phyloP scores from a whole-genome alignment of 2,888 invertebrate species.

The Synergus laeviventris region DNA sequence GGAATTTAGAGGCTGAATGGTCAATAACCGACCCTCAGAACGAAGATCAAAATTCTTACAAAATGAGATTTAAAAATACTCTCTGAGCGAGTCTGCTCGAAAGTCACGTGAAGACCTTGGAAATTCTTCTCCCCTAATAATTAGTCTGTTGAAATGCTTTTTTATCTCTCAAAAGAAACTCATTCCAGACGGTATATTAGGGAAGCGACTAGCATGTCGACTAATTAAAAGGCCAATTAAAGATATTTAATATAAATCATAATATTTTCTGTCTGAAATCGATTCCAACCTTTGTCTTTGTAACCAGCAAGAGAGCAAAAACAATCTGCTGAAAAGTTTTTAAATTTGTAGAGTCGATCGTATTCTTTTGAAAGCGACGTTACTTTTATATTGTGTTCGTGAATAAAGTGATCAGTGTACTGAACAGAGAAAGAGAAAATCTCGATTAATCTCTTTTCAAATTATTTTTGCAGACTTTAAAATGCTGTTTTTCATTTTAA shows the following conservation, averaged over 20 bases:
- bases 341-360: too few species aligned
- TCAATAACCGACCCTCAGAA: constrained; percentile 33
- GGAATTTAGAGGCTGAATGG: constrained; percentile 27
- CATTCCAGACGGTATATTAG: constrained; percentile 5
- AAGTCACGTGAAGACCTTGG: background rate
- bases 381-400: background rate
- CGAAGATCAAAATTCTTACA: background rate
- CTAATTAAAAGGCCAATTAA: too few species aligned
- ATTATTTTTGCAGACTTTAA: background rate
- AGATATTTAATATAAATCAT: too few species aligned
- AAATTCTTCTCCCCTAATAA: constrained; percentile 12
- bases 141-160: constrained; percentile 12
- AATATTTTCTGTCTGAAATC: background rate
- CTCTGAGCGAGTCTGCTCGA: background rate
- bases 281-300: background rate
- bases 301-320: background rate
- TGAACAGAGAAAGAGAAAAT: background rate
- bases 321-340: background rate
- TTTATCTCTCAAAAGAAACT: constrained; percentile 25
- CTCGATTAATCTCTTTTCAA: background rate
- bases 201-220: background rate
- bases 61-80: constrained; percentile 1
- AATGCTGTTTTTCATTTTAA: background rate
- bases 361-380: background rate
- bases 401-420: constrained; percentile 6